Evolutionary conservation across 2,888 invertebrate species (phyloP), one percentile per base, ranked within the genome.

Genomic region (Marasmarcha lunaedactyla): DNA sequence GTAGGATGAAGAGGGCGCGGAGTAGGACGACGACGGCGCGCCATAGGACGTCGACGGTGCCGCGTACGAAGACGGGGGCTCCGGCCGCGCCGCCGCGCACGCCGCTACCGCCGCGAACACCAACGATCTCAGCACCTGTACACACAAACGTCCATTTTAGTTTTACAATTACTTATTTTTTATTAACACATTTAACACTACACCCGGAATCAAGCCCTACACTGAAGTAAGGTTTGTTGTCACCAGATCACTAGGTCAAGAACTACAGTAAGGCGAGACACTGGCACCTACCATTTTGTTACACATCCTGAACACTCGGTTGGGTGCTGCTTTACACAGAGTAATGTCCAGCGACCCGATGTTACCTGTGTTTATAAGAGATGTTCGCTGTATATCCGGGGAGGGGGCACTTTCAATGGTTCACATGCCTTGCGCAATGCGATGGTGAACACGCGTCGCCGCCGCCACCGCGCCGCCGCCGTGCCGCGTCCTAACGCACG

Each of bases 11-110:
- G 79, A 70, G 1, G 88, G 88, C 1, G 74, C 72, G 13, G 78
- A 73, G 51, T 78, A 79, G 30, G 71, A 70, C 38, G 71, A 64
- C 33, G 71, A 58, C 15, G 67, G 65, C 12, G 81, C 67, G 42
- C 64, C 61, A 53, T 70, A 71, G 1, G 76, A 84, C 2, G 77
- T 67, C 7, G 86, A 73, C 6, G 88, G 88, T 14, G 88, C 85
- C 34, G 87, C 86, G 61, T 88, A 89, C 20, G 78, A 79, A 35
- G 74, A 63, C 12, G 87, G 87, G 2, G 87, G 84, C 62, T 87
- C 87, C 25, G 87, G 87, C 45, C 85, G 79, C 46, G 79, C 87
- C 39, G 57, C 63, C 43, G 58, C 84, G 65, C 64, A 77, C 41
- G 55, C 84, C 55, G 63, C 68, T 58, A 63, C 70, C 66, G 61